Conservation (phyloP, 2,888 invertebrate species). For the Rhagophthalmus giganteus region DNA sequence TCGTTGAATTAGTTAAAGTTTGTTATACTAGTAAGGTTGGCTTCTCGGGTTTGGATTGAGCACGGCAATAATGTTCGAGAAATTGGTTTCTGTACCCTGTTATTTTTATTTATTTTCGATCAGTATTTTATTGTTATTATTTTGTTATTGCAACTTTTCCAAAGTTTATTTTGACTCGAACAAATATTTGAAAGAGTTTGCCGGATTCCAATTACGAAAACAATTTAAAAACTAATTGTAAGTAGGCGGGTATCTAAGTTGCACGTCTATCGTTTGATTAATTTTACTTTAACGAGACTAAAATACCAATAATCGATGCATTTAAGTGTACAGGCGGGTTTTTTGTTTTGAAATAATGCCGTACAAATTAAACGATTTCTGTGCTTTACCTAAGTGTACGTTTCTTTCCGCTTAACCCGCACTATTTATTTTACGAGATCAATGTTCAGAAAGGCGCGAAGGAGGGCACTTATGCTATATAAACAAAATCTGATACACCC, state of each 20-base stretch:
- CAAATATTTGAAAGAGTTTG: constrained; percentile 7
- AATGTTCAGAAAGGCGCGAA: constrained; percentile 23
- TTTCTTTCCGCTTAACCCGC: too few relatives aligned
- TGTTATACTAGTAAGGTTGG: constrained; percentile 10
- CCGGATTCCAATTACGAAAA: neutral
- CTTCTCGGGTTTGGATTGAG: constrained; percentile 29
- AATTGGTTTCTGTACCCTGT: constrained; percentile 5
- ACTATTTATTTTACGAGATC: constrained; percentile 27
- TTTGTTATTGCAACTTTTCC: constrained; percentile 2
- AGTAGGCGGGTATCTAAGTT: too few relatives aligned
- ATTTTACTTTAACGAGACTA: too few relatives aligned
- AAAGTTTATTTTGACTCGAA: neutral
- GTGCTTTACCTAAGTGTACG: too few relatives aligned
- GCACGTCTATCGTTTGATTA: too few relatives aligned
- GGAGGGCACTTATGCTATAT: constrained; percentile 29
- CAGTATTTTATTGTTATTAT: constrained; percentile 13
- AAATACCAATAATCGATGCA: too few relatives aligned
- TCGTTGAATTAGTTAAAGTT: constrained; percentile 15
- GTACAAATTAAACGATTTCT: too few relatives aligned
- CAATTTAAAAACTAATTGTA: too few relatives aligned
- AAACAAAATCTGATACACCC: constrained; percentile 31
- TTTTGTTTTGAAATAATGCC: too few relatives aligned
- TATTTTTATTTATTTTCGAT: constrained; percentile 13
- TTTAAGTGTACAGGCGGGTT: too few relatives aligned
- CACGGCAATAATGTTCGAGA: constrained; percentile 9